phyloP scores from a whole-genome alignment of 2,797 vertebrate species.

The Eospalax fontanierii region DNA sequence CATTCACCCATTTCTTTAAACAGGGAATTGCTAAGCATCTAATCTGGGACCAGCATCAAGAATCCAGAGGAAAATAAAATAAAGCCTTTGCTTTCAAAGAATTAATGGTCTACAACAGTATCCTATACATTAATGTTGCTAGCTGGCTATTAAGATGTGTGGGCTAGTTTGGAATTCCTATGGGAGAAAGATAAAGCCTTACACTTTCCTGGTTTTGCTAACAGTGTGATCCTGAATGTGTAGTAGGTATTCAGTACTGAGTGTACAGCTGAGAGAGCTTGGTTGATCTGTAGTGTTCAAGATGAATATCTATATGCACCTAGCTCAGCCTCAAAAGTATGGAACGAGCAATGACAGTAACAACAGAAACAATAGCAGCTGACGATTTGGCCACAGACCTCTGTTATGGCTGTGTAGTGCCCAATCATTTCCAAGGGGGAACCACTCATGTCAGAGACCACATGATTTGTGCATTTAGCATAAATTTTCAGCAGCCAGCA shows the following conservation, averaged over 20 bases:
- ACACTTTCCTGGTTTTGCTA: not conserved
- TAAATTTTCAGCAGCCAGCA: not conserved
- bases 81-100: not conserved
- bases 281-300: too few species aligned
- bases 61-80: not conserved
- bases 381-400: not conserved
- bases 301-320: accelerated
- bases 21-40: not conserved
- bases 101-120: not conserved
- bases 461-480: accelerated
- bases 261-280: not conserved
- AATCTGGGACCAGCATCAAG: not conserved
- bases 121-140: not conserved
- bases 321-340: not conserved
- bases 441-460: not conserved
- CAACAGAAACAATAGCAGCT: not conserved
- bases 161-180: not conserved
- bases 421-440: not conserved
- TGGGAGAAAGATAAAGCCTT: not conserved
- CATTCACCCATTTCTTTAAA: not conserved
- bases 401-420: not conserved
- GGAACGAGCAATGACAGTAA: not conserved
- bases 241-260: not conserved
- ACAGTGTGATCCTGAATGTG: not conserved
- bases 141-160: not conserved